Base-by-base conservation (phyloP, 2,113 vertebrate genomes). In the Corythaixoides concolor region DNA sequence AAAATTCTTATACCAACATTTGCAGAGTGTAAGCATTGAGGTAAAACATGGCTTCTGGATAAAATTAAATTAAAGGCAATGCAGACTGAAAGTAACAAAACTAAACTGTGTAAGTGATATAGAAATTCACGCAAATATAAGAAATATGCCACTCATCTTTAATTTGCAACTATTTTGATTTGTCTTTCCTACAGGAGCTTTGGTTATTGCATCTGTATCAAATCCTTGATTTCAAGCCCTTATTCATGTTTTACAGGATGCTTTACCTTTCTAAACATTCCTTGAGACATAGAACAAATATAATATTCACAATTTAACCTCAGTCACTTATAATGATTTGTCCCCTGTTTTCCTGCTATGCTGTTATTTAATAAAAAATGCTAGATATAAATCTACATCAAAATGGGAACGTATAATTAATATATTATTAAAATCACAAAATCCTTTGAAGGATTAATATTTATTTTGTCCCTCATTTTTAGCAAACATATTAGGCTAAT, bases 31-130 rank as follows among this genome's bases (percentile, higher is more conserved):
- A 41, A 74, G 4, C 3, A 49, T 37, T 53, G 47, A 62, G 33
- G 10, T 13, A 91, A 78, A 86, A 10, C 2, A 14, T 5, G 3
- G 15, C 2, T 8, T 0, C 23, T 41, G 0, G 0, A 33, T 43
- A 60, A 79, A 73, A 73, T 23, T 30, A 68, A 74, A 37, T 16
- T 4, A 56, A 52, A 56, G 18, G 47, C 55, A 67, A 60, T 3
- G 4, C 33, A 70, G 41, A 39, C 16, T 24, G 41, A 83, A 92
- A 83, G 70, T 39, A 79, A 50, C 23, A 12, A 17, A 63, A 58
- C 8, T n/a, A 49, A 8, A 21, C 4, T 63, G 13, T 21, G 5
- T 23, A 83, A 69, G 8, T 8, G 5, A 20, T 62, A 15, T 30
- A 43, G 60, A 75, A 84, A 73, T 20, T 76, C 12, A 35, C 14